Percentiles rank a stretch among this genome's conserved stretches.
Conservation (phyloP, 2,797 vertebrate species). For the Emydoidea blandingii region DNA sequence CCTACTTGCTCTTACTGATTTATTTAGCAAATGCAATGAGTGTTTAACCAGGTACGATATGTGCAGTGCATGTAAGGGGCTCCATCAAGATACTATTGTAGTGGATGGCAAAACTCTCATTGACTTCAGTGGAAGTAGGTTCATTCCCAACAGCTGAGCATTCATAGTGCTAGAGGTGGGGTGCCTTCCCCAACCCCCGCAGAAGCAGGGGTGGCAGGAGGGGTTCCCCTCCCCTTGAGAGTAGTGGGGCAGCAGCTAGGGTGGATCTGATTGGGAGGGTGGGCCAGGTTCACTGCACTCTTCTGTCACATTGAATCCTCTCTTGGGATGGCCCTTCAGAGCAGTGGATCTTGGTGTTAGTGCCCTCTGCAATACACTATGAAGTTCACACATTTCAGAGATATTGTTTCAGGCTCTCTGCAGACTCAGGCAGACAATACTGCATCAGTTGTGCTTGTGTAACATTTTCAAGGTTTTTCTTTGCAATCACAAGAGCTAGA, state of each 20-base stretch:
- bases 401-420: too few species aligned
- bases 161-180: background rate
- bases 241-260: background rate
- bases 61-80: fast-evolving
- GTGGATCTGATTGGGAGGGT: fast-evolving
- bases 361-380: too few species aligned
- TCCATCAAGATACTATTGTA: background rate
- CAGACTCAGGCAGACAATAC: too few species aligned
- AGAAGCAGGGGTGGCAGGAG: too few species aligned
- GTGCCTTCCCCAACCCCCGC: too few species aligned
- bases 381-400: too few species aligned
- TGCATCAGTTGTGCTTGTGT: too few species aligned
- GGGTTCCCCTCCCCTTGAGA: too few species aligned
- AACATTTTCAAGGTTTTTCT: too few species aligned
- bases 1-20: slow-evolving; percentile 25
- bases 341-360: too few species aligned
- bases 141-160: background rate
- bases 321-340: too few species aligned
- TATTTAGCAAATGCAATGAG: slow-evolving; percentile 15
- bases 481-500: too few species aligned
- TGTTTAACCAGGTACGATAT: slow-evolving; percentile 24
- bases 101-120: fast-evolving
- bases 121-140: background rate
- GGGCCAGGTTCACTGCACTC: background rate
- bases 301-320: background rate